Percentiles rank a stretch among this genome's conserved stretches.
phyloP scores from a whole-genome alignment of 2,888 invertebrate genomes.

The Lymantria dispar region DNA sequence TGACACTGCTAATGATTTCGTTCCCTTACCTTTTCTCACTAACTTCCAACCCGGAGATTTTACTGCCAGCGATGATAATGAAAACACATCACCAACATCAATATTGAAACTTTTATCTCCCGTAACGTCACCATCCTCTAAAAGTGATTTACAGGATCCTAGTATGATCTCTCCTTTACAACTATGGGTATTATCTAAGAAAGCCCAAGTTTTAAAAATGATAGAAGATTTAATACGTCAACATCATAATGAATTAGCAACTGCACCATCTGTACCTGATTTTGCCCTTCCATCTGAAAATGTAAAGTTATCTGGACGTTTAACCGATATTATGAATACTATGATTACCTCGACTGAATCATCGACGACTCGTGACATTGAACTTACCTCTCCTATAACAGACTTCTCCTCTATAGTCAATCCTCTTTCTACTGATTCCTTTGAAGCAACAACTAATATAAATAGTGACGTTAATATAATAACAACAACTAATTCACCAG shows the following conservation, averaged over 20 bases:
- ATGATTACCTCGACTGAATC: conserved; percentile 57
- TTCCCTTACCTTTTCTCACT: conserved; percentile 59
- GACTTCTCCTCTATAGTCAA: conserved; percentile 31
- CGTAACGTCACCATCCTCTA: conserved; percentile 32
- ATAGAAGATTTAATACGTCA: conserved; percentile 74
- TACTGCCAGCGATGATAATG: conserved; percentile 29
- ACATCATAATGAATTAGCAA: conserved; percentile 70
- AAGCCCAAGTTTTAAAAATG: conserved; percentile 75
- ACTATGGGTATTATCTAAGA: conserved; percentile 73
- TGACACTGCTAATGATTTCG: conserved; percentile 47
- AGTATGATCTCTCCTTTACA: conserved; percentile 63
- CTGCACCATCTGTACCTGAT: conserved; percentile 56
- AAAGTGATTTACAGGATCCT: conserved; percentile 48
- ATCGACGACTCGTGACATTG: conserved; percentile 29
- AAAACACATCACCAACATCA: conserved; percentile 25
- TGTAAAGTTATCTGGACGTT: conserved; percentile 57
- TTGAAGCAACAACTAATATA: conserved; percentile 33
- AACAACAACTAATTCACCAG: conserved; percentile 20
- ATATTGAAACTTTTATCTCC: conserved; percentile 29
- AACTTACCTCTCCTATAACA: conserved; percentile 38
- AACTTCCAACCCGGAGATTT: conserved; percentile 58
- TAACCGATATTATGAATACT: conserved; percentile 65
- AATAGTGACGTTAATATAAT: conserved; percentile 28
- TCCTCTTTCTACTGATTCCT: conserved; percentile 24
- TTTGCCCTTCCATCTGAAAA: conserved; percentile 48